phyloP scores from a whole-genome alignment of 2,888 invertebrate species.

The Autographa gamma region DNA sequence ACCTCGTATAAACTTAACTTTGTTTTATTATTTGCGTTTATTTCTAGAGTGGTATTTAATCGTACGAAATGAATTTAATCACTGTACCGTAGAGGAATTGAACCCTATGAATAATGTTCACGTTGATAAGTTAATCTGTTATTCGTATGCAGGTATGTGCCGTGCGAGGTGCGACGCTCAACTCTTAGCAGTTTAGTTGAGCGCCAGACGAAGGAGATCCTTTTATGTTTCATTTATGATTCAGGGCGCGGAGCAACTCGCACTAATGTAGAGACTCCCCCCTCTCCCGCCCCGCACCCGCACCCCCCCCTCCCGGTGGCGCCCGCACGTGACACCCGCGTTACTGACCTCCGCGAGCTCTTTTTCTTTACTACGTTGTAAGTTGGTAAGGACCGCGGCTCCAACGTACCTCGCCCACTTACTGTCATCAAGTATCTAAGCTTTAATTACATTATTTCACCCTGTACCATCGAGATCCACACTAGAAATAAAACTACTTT shows the following conservation, averaged over 20 bases:
- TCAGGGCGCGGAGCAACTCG: constrained; percentile 45
- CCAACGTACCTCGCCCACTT: constrained; percentile 16
- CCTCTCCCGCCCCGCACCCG: not conserved
- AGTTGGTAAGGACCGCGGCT: constrained; percentile 19
- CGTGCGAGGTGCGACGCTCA: constrained; percentile 40
- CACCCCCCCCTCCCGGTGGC: not conserved
- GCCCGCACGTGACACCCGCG: constrained; percentile 5
- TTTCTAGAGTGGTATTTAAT: too few species aligned
- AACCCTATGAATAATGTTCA: not conserved
- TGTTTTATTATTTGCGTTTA: too few species aligned
- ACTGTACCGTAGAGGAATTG: too few species aligned
- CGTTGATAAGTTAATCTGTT: not conserved
- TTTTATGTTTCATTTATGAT: constrained; percentile 71
- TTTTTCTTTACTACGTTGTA: constrained; percentile 27
- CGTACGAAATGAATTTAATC: too few species aligned
- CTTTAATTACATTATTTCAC: constrained; percentile 18
- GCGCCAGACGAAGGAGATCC: constrained; percentile 54
- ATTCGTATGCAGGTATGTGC: constrained; percentile 8
- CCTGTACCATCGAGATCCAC: not conserved
- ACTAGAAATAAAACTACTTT: not conserved
- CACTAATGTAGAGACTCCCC: constrained; percentile 16
- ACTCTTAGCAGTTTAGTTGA: constrained; percentile 41
- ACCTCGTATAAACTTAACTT: too few species aligned
- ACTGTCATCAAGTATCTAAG: not conserved
- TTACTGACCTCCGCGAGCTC: constrained; percentile 21